Percentiles rank a stretch among this genome's conserved stretches.
Evolutionary conservation across 2,888 invertebrate genomes (phyloP).

Genomic region (Rhopalosiphum nymphaeae): DNA sequence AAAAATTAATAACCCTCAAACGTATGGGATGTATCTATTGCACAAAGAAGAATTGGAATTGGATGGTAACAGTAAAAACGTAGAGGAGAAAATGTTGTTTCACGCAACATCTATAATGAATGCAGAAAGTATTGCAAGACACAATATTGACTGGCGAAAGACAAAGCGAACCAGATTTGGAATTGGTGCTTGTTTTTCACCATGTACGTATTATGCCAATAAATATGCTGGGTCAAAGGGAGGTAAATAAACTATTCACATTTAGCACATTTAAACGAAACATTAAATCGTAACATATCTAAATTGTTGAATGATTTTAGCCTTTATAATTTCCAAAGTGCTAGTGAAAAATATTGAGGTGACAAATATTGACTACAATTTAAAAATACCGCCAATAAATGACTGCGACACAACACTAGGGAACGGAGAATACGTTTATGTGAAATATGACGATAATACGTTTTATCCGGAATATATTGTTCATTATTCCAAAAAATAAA

Average conservation of each 20-base stretch:
- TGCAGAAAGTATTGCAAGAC: neutral
- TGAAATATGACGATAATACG: constrained; percentile 22
- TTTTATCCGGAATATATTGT: constrained; percentile 26
- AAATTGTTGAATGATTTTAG: neutral
- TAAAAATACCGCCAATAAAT: neutral
- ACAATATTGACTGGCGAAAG: constrained; percentile 33
- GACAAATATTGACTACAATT: neutral
- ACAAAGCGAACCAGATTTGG: neutral
- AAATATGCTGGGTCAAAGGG: neutral
- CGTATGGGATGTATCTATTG: constrained; percentile 18
- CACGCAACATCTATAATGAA: neutral
- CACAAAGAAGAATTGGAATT: constrained; percentile 4
- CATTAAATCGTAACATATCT: neutral
- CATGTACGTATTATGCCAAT: neutral
- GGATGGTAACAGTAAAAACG: neutral
- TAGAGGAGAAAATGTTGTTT: neutral
- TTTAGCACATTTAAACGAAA: neutral
- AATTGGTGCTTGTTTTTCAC: neutral
- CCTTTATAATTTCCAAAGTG: neutral
- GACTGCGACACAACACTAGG: neutral
- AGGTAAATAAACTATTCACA: constrained; percentile 1
- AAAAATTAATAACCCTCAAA: neutral
- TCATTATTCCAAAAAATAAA: neutral
- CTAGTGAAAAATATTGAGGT: neutral
- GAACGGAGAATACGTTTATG: neutral